Evolutionary conservation across 1,140 invertebrate species (phyloP).

Genomic region (Listronotus oregonensis): DNA sequence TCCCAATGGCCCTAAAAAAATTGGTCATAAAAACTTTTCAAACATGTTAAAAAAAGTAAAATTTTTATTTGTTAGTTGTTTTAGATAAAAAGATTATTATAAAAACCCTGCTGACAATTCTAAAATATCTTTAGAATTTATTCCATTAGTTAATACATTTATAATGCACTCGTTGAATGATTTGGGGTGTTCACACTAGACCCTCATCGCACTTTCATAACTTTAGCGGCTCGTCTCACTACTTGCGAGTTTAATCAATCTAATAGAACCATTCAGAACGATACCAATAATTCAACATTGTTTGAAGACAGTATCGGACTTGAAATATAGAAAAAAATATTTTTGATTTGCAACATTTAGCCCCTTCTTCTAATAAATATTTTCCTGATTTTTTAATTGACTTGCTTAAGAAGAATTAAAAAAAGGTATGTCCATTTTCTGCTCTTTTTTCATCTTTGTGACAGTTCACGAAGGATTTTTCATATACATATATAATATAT

Average conservation of each 20-base stretch:
- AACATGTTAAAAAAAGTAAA: no score
- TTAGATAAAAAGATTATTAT: no score
- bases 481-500: no score
- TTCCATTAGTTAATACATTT: slow-evolving; percentile 29
- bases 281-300: slow-evolving; percentile 43
- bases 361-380: background rate
- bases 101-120: background rate
- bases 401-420: no score
- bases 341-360: no score
- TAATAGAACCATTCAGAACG: slow-evolving; percentile 43
- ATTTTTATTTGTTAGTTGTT: no score
- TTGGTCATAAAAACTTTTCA: no score
- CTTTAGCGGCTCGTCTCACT: slow-evolving; percentile 19
- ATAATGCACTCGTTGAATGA: slow-evolving; percentile 20
- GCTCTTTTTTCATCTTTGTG: no score
- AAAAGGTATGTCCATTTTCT: no score
- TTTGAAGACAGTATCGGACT: slow-evolving; percentile 13
- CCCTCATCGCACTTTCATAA: slow-evolving; percentile 24
- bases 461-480: no score
- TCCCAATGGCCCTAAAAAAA: no score
- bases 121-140: slow-evolving; percentile 6
- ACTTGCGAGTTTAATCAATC: slow-evolving; percentile 46
- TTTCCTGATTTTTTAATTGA: background rate
- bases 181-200: slow-evolving; percentile 20
- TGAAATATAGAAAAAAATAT: no score